phyloP scores from a whole-genome alignment of 92 coral and sea anemone genomes.

The Porites evermanni region DNA sequence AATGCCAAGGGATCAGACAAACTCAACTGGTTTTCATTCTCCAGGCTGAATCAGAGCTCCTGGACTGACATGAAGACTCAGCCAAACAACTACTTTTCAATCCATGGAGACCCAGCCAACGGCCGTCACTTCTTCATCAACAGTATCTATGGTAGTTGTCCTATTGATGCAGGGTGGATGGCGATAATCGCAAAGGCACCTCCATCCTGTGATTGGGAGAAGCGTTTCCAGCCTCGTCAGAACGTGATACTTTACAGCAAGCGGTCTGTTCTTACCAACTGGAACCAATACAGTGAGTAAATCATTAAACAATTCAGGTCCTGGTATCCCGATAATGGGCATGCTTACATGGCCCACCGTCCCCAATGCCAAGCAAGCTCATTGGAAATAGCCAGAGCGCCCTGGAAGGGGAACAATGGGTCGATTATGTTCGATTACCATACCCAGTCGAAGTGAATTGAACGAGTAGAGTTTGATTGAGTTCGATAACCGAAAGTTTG shows the following conservation, averaged over 20 bases:
- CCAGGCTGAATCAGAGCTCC: constrained; percentile 2
- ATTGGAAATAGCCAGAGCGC: too few relatives aligned
- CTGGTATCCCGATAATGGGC: too few relatives aligned
- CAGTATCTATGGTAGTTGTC: constrained; percentile 37
- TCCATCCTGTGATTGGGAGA: constrained; percentile 16
- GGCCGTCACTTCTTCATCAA: constrained; percentile 38
- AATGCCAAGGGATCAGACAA: constrained; percentile 14
- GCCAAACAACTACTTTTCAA: constrained; percentile 10
- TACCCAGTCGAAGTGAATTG: too few relatives aligned
- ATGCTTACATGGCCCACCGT: too few relatives aligned
- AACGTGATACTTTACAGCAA: constrained; percentile 26
- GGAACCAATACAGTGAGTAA: constrained; percentile 32
- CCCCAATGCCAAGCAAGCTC: too few relatives aligned
- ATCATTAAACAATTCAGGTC: not conserved
- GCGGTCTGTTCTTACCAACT: constrained; percentile 10
- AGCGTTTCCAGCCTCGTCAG: not conserved
- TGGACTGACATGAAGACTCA: constrained; percentile 29
- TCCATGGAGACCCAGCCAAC: not conserved
- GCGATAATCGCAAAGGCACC: not conserved
- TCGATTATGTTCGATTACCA: too few relatives aligned
- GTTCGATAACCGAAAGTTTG: too few relatives aligned
- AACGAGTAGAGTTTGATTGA: too few relatives aligned
- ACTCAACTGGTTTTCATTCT: constrained; percentile 28
- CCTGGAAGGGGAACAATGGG: too few relatives aligned
- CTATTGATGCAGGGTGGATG: constrained; percentile 37